Conservation (phyloP, 1,140 invertebrate genomes). For the Leptinotarsa texana region DNA sequence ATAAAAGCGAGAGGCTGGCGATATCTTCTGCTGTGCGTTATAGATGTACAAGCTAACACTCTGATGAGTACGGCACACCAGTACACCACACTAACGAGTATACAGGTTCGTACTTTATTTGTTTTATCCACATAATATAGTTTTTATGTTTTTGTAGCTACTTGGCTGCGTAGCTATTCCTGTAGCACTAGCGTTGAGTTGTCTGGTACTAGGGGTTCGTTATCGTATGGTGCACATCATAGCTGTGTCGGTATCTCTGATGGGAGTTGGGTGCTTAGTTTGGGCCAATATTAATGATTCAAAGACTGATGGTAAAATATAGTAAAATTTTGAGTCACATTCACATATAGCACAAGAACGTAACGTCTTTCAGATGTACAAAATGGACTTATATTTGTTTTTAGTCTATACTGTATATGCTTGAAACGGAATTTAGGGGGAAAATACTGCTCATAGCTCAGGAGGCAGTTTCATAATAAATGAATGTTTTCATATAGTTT, state of each 20-base stretch:
- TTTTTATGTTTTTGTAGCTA: slow-evolving; percentile 65
- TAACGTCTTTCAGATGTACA: too few species aligned
- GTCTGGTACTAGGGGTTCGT: slow-evolving; percentile 68
- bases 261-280: slow-evolving; percentile 82
- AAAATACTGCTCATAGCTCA: too few species aligned
- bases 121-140: not conserved
- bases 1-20: slow-evolving; percentile 72
- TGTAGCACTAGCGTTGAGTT: slow-evolving; percentile 76
- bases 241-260: slow-evolving; percentile 78
- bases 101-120: slow-evolving; percentile 59
- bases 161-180: slow-evolving; percentile 87
- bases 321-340: too few species aligned
- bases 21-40: slow-evolving; percentile 73
- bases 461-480: too few species aligned
- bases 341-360: too few species aligned
- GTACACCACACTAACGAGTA: slow-evolving; percentile 67
- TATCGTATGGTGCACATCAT: slow-evolving; percentile 78
- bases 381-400: too few species aligned
- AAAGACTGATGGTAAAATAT: slow-evolving; percentile 62
- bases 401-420: too few species aligned
- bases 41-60: slow-evolving; percentile 82
- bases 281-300: slow-evolving; percentile 80
- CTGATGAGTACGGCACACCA: slow-evolving; percentile 75
- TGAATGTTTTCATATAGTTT: too few species aligned
- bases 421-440: too few species aligned